These are phyloP conservation scores for Chelon labrosus DNA, from an alignment of 2,797 vertebrate genomes.

Conservation along the genomic window DNA sequence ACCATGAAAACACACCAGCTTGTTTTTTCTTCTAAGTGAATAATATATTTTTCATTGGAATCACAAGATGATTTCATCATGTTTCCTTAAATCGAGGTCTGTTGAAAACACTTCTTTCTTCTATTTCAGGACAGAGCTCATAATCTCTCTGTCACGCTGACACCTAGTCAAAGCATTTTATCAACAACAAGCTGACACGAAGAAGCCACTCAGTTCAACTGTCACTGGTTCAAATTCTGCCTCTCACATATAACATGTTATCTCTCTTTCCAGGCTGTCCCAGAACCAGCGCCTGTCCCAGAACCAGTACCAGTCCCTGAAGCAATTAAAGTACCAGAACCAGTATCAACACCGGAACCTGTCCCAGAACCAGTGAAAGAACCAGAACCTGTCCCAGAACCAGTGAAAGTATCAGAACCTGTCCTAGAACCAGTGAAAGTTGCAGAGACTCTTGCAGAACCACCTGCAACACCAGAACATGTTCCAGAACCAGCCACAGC, in stretches of 20 bases:
- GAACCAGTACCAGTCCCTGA: slow-evolving; percentile 5
- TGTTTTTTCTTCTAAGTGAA: too few species aligned
- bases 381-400: slow-evolving; percentile 26
- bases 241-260: background rate
- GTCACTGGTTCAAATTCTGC: background rate
- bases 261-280: slow-evolving; percentile 34
- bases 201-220: background rate
- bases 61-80: background rate
- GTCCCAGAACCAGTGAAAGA: background rate
- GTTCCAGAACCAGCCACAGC: background rate
- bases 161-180: background rate
- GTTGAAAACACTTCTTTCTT: background rate
- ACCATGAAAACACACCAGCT: too few species aligned
- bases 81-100: background rate
- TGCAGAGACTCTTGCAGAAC: slow-evolving; percentile 25
- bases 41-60: background rate
- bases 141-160: background rate
- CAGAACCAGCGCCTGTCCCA: slow-evolving; percentile 7
- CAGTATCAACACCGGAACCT: slow-evolving; percentile 10
- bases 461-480: background rate
- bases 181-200: background rate
- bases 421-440: background rate
- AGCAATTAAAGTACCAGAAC: background rate
- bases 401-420: slow-evolving; percentile 4
- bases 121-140: background rate